Evolutionary conservation across 2,797 vertebrate genomes (phyloP).

Genomic region (Chaunax sp.): DNA sequence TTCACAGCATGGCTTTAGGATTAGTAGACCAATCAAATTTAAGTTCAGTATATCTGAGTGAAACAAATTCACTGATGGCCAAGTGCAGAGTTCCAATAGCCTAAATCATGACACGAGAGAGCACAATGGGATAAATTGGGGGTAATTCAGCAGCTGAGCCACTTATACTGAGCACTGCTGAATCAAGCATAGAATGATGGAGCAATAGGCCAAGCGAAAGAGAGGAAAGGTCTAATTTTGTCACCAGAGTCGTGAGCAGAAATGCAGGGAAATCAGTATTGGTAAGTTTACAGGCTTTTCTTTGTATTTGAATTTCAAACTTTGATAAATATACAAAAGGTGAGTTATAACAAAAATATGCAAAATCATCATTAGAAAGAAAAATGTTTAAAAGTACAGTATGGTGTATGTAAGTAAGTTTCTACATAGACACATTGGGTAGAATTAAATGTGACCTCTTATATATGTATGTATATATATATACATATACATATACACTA

Average conservation of each 20-base stretch:
- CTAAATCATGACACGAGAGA: constrained; percentile 40
- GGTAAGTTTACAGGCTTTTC: not conserved
- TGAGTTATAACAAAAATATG: constrained; percentile 48
- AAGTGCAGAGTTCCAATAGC: constrained; percentile 7
- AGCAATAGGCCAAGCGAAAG: constrained; percentile 45
- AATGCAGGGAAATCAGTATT: not conserved
- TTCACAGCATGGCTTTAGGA: not conserved
- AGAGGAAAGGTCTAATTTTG: constrained; percentile 37
- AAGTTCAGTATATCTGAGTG: not conserved
- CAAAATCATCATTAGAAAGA: constrained; percentile 37
- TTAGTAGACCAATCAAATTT: constrained; percentile 10
- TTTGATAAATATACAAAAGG: constrained; percentile 68
- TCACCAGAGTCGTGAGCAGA: not conserved
- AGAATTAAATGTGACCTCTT: constrained; percentile 71
- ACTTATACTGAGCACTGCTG: constrained; percentile 64
- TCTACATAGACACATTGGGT: constrained; percentile 61
- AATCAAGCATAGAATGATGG: constrained; percentile 48
- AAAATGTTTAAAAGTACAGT: constrained; percentile 26
- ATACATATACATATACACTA: no score
- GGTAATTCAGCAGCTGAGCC: constrained; percentile 45
- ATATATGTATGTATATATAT: no score
- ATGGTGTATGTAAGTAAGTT: constrained; percentile 41
- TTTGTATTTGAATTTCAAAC: constrained; percentile 63
- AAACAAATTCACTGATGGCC: not conserved
- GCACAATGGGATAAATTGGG: constrained; percentile 37